Base-by-base conservation (phyloP, 2,797 vertebrate genomes). In the Telmatherina bonti region DNA sequence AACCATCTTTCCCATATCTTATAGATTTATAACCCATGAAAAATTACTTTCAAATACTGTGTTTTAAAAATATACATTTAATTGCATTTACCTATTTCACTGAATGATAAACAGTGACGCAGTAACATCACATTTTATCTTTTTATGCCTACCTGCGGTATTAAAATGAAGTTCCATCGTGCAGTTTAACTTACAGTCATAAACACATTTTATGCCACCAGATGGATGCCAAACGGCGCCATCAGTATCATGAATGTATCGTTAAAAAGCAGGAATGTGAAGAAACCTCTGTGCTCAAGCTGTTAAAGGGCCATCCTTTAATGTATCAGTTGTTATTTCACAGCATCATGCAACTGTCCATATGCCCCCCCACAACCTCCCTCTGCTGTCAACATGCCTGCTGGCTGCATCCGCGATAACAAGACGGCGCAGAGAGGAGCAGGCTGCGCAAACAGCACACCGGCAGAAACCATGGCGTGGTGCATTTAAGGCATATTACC, bases 331-430 rank as follows among this genome's bases (percentile, higher is more conserved):
- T 58, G 52, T 31, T 15, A 8, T 47, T 47, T 45, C 27, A 45
- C 45, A 35, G n/a, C 41, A 20, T 24, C 22, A 49, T 55, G 66
- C 64, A 66, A 4, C 33, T 67, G 79, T 38, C 72, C 85, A 80
- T 76, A 72, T 70, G 81, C 76, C 26, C 49, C n/a, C 62, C 35
- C 52, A 61, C 20, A 41, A 47, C 54, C 33, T n/a, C n/a, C 6
- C 13, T 51, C 57, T 62, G 66, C 59, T 86, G 85, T 72, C 82
- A 84, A 75, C 78, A 75, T 75, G 85, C 82, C 78, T 84, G 80
- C 78, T 81, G 85, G 74, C 85, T 62, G 79, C 81, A 79, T 75
- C 66, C 81, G 83, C 74, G 76, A 67, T 4, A 83, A 85, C 83
- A 79, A 63, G 66, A 67, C 82, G 63, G 79, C 22, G 83, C 85